A percentile compares a stretch with the other conserved stretches of the same genome.
These are phyloP conservation scores for Amphipyra tragopoginis DNA, from an alignment of 2,888 invertebrate genomes.

Conservation along the genomic window DNA sequence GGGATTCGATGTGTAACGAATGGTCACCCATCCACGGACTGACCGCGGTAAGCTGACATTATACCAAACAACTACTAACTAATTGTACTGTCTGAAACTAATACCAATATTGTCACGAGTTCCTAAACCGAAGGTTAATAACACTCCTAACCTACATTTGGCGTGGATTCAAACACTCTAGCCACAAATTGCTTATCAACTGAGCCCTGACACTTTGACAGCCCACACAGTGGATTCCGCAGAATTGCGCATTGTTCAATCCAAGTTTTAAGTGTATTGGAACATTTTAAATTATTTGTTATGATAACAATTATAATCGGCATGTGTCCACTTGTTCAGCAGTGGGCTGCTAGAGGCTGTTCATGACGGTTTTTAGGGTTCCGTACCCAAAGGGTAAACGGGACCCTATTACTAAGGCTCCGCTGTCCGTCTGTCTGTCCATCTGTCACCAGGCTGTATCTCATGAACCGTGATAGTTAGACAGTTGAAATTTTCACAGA, in stretches of 20 bases:
- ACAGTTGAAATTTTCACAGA: too few relatives aligned
- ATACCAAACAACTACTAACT: too few relatives aligned
- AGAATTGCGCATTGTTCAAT: not conserved
- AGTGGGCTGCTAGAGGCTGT: too few relatives aligned
- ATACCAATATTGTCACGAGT: constrained; percentile 21
- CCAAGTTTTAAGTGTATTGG: not conserved
- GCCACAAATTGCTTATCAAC: constrained; percentile 21
- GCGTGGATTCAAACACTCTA: constrained; percentile 3
- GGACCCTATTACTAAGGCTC: too few relatives aligned
- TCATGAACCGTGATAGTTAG: too few relatives aligned
- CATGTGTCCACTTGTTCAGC: not conserved
- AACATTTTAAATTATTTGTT: not conserved
- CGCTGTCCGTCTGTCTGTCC: too few relatives aligned
- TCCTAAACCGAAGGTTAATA: constrained; percentile 10
- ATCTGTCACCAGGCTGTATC: too few relatives aligned
- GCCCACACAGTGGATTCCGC: not conserved
- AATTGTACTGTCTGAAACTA: constrained; percentile 31
- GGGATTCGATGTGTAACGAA: too few relatives aligned
- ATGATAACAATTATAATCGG: not conserved
- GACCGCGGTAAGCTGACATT: too few relatives aligned
- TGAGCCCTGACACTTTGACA: constrained; percentile 1
- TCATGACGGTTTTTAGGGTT: too few relatives aligned
- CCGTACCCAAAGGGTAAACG: too few relatives aligned
- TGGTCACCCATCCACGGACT: too few relatives aligned
- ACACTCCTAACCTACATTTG: constrained; percentile 9